These are phyloP conservation scores for Luffia ferchaultella DNA, from an alignment of 2,888 invertebrate genomes.

Conservation along the genomic window DNA sequence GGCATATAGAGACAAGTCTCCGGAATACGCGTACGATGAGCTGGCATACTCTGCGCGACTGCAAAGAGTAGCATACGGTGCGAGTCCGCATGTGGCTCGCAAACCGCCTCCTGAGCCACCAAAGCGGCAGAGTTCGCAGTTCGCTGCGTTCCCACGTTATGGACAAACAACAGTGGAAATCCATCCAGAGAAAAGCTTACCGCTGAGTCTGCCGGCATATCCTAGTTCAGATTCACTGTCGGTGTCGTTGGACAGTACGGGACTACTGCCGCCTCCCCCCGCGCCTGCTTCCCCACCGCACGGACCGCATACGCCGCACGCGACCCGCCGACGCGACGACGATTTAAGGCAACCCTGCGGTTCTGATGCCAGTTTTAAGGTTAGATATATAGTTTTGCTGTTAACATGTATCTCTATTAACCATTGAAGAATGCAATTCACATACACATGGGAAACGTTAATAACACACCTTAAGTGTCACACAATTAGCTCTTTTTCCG, in stretches of 20 bases:
- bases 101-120: slow-evolving; percentile 85
- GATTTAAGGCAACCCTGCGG: slow-evolving; percentile 70
- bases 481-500: too few relatives aligned
- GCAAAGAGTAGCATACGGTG: slow-evolving; percentile 65
- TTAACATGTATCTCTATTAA: too few relatives aligned
- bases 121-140: slow-evolving; percentile 71
- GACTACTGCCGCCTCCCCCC: slow-evolving; percentile 70
- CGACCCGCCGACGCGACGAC: slow-evolving; percentile 30
- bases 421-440: too few relatives aligned
- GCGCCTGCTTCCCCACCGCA: slow-evolving; percentile 71
- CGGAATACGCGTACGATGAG: slow-evolving; percentile 58
- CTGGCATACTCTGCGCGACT: slow-evolving; percentile 52
- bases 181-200: slow-evolving; percentile 48
- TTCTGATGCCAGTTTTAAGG: slow-evolving; percentile 86
- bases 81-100: slow-evolving; percentile 78
- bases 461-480: too few relatives aligned
- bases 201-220: slow-evolving; percentile 69
- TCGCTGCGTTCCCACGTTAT: slow-evolving; percentile 55
- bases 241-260: slow-evolving; percentile 69
- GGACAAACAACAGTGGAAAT: slow-evolving; percentile 71
- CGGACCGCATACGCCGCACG: slow-evolving; percentile 23
- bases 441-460: too few relatives aligned
- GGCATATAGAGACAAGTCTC: slow-evolving; percentile 46
- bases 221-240: slow-evolving; percentile 71
- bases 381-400: slow-evolving; percentile 31